phyloP scores from a whole-genome alignment of 2,797 vertebrate species.

The Enteromius argenteus region DNA sequence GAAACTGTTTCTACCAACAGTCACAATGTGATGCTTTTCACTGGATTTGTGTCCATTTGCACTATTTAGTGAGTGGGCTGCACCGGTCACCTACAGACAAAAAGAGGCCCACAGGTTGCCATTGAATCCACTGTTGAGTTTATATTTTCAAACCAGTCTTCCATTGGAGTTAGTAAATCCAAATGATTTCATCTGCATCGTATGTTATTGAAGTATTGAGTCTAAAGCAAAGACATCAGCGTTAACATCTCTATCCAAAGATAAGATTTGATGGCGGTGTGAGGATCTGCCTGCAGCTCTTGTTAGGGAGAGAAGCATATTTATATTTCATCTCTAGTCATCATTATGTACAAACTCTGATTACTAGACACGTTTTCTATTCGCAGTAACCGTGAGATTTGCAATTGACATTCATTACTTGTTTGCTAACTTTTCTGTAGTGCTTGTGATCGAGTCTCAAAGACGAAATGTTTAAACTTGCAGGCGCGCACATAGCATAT shows the following conservation, averaged over 20 bases:
- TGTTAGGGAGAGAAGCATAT: not conserved
- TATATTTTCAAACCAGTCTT: slow-evolving; percentile 15
- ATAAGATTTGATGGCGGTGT: not conserved
- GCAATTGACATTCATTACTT: slow-evolving; percentile 53
- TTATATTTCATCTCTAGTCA: slow-evolving; percentile 26
- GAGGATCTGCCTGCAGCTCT: slow-evolving; percentile 12
- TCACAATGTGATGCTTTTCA: slow-evolving; percentile 4
- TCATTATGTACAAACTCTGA: not conserved
- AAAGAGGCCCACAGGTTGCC: slow-evolving; percentile 17
- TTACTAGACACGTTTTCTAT: slow-evolving; percentile 55
- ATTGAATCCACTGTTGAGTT: not conserved
- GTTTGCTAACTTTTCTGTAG: slow-evolving; percentile 52
- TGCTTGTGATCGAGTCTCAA: slow-evolving; percentile 52
- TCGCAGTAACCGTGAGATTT: slow-evolving; percentile 54
- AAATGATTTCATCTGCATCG: not conserved
- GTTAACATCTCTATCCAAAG: slow-evolving; percentile 41
- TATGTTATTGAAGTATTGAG: slow-evolving; percentile 1
- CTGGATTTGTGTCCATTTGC: slow-evolving; percentile 65
- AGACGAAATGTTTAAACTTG: slow-evolving; percentile 57
- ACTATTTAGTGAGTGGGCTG: slow-evolving; percentile 58
- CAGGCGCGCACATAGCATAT: slow-evolving; percentile 59
- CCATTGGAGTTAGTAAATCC: not conserved
- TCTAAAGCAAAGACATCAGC: slow-evolving; percentile 26
- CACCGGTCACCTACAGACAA: slow-evolving; percentile 36
- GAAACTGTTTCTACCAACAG: not conserved